Evolutionary conservation across 2,113 vertebrate genomes (phyloP).

Genomic region (Neolamprologus modestus): DNA sequence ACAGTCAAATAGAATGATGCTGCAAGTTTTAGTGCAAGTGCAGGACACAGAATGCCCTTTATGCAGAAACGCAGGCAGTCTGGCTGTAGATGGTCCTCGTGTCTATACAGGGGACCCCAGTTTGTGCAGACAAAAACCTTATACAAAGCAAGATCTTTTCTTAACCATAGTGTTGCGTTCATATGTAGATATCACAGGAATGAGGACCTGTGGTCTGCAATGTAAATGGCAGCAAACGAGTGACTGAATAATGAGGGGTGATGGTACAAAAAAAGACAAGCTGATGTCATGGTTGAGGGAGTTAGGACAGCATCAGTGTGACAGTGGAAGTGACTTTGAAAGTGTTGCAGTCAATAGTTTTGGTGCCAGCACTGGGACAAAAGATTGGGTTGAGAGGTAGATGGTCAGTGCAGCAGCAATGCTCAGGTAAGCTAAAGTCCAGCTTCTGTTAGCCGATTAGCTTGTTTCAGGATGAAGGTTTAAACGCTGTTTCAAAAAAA

Average conservation of each 20-base stretch:
- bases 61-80: background rate
- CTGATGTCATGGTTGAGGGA: background rate
- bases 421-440: background rate
- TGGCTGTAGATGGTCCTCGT: background rate
- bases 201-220: background rate
- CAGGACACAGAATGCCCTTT: background rate
- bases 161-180: background rate
- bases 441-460: constrained; percentile 7
- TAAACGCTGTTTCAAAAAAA: background rate
- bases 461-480: background rate
- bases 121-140: background rate
- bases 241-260: background rate
- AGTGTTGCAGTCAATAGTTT: constrained; percentile 54
- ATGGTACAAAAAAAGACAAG: background rate
- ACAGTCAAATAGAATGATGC: background rate
- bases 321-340: constrained; percentile 59
- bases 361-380: constrained; percentile 33
- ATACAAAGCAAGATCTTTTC: background rate
- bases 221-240: background rate
- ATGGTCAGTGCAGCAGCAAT: background rate
- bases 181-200: background rate
- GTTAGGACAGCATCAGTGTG: background rate
- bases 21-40: background rate
- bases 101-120: background rate
- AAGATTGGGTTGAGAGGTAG: background rate